Evolutionary conservation across 2,888 invertebrate species (phyloP), one percentile per base, ranked within the genome.

Genomic region (Lasioglossum malachurum): DNA sequence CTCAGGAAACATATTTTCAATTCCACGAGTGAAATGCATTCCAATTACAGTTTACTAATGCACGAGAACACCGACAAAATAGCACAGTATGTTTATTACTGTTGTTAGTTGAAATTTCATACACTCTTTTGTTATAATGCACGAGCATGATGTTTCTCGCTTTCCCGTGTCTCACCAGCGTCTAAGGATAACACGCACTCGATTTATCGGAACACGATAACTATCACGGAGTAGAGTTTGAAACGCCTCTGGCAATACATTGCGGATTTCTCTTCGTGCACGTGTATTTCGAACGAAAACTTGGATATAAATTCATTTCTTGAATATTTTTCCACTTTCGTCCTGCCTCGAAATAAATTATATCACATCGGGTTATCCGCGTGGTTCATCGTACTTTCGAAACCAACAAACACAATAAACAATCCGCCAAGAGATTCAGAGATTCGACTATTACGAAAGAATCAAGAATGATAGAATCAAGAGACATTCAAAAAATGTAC

Each of bases 191-290:
- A 90, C 91, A 88, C 87, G 84, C 86, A 85, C 84, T 78, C 90
- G 91, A 90, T 89, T 88, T 90, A 87, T 90, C 89, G 89, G 82
- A 82, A 80, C 87, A 84, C 88, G 92, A 92, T 92, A 92, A 92
- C 90, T 87, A 92, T 92, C 89, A 80, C 83, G 69, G 73, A 79
- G 78, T 73, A 87, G 85, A 91, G 90, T 90, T 87, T 84, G 75
- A 75, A 91, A 78, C 83, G 91, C 91, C 91, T 74, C 85, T 83
- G 89, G 91, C 90, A 75, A 90, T 75, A 44, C 44, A 89, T 87
- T 83, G 67, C 80, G 84, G 83, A 83, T 89, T 90, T 87, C 83
- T 87, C 89, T 71, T 81, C 80, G 84, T 82, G 60, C 82, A 74
- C 82, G 84, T 74, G 77, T 85, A 81, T 78, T 82, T 82, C 79